phyloP scores from a whole-genome alignment of 2,113 vertebrate species.

The Ciconia stormi region DNA sequence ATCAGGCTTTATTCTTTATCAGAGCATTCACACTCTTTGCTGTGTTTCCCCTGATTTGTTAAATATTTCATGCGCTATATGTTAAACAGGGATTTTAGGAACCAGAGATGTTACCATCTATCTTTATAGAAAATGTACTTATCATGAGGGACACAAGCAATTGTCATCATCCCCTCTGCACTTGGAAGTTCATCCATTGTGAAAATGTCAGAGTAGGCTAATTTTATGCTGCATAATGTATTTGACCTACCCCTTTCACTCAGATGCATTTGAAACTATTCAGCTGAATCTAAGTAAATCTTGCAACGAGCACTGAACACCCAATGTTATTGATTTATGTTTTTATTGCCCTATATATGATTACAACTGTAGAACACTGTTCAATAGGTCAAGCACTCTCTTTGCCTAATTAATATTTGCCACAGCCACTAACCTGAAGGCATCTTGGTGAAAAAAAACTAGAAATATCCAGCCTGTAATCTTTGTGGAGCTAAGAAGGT shows the following conservation, averaged over 20 bases:
- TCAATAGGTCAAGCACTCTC: constrained; percentile 34
- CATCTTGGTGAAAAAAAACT: background rate
- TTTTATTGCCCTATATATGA: constrained; percentile 10
- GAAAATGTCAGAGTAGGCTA: background rate
- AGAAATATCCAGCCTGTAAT: background rate
- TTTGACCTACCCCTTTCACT: constrained; percentile 15
- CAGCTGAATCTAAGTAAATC: constrained; percentile 32
- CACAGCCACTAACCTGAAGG: background rate
- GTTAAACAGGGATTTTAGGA: background rate
- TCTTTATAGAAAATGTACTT: background rate
- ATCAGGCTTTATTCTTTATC: background rate
- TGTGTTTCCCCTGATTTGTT: background rate
- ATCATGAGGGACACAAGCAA: background rate
- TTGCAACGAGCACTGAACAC: background rate
- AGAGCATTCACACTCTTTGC: background rate
- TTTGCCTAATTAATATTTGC: constrained; percentile 45
- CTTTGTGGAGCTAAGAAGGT: background rate
- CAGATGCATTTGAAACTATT: background rate
- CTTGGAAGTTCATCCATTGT: background rate
- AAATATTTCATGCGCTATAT: background rate
- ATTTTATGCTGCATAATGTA: background rate
- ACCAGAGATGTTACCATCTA: background rate
- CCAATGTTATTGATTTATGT: constrained; percentile 14
- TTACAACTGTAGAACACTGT: background rate
- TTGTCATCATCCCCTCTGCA: background rate